A percentile compares a stretch with the other conserved stretches of the same genome.
phyloP scores from a whole-genome alignment of 1,140 invertebrate genomes.

The Drosophila subobscura region DNA sequence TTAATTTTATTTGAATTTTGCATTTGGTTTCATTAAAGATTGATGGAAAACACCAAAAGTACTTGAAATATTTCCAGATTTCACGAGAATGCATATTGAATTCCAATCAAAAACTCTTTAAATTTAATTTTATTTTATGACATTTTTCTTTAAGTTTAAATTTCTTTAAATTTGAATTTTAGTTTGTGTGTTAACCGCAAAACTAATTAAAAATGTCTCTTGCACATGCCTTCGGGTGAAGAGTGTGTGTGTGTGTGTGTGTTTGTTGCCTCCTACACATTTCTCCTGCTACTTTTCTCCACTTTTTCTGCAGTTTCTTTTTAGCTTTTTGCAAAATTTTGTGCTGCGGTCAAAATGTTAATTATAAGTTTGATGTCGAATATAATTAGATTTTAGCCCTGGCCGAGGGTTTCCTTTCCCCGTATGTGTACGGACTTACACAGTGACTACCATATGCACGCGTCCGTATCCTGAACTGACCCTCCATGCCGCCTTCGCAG shows the following conservation, averaged over 20 bases:
- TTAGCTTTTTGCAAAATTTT: conserved; percentile 28
- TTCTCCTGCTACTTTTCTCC: conserved; percentile 29
- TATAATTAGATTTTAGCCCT: conserved; percentile 69
- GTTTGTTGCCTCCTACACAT: conserved; percentile 4
- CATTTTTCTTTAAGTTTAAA: not conserved
- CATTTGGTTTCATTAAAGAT: too few species aligned
- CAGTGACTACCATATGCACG: conserved; percentile 4
- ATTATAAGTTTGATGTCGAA: conserved; percentile 73
- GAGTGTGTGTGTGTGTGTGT: not conserved
- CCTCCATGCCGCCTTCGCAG: not conserved
- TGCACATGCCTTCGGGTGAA: conserved; percentile 12
- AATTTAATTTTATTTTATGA: not conserved
- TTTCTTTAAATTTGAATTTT: conserved; percentile 2
- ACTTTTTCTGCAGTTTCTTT: not conserved
- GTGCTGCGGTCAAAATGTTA: conserved; percentile 74
- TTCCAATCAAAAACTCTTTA: not conserved
- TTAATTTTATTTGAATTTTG: not conserved
- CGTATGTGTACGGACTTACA: too few species aligned
- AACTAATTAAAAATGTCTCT: conserved; percentile 72
- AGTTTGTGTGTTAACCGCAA: conserved; percentile 62
- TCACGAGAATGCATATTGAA: not conserved
- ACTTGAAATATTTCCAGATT: too few species aligned
- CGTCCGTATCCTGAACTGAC: not conserved
- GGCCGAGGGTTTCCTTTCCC: not conserved
- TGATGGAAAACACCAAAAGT: too few species aligned